phyloP scores from a whole-genome alignment of 2,797 vertebrate species.

The Helarctos malayanus region DNA sequence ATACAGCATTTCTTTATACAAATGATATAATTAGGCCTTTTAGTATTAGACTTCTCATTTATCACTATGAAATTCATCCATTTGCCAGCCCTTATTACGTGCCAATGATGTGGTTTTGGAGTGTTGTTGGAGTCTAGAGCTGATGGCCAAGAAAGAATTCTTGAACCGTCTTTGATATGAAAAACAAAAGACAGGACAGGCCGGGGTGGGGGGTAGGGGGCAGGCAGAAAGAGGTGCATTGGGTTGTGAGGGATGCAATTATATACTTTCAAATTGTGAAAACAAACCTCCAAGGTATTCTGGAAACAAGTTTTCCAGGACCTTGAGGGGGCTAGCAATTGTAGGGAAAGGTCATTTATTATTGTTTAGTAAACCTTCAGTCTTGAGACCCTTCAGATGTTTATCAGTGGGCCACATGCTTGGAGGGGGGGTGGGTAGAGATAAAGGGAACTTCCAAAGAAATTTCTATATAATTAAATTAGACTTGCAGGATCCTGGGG shows the following conservation, averaged over 20 bases:
- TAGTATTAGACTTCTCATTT: background rate
- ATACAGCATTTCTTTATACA: background rate
- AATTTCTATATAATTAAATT: background rate
- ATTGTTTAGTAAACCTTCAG: background rate
- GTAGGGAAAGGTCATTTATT: background rate
- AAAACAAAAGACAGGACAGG: too few species aligned
- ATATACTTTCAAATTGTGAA: background rate
- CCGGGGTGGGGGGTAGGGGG: too few species aligned
- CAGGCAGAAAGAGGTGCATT: background rate
- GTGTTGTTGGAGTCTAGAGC: background rate
- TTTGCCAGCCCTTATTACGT: background rate
- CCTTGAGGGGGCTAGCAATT: background rate
- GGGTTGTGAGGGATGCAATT: background rate
- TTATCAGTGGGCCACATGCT: background rate
- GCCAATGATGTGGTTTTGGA: background rate
- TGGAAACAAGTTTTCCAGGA: background rate
- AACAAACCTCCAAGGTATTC: background rate
- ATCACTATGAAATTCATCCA: background rate
- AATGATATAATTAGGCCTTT: background rate
- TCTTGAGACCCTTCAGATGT: background rate
- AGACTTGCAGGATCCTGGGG: background rate
- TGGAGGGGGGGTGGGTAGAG: background rate
- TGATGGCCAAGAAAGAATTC: background rate
- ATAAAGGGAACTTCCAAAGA: background rate
- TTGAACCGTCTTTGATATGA: background rate